Evolutionary conservation across 2,888 invertebrate species (phyloP).

Genomic region (Platerodrilus igneus): DNA sequence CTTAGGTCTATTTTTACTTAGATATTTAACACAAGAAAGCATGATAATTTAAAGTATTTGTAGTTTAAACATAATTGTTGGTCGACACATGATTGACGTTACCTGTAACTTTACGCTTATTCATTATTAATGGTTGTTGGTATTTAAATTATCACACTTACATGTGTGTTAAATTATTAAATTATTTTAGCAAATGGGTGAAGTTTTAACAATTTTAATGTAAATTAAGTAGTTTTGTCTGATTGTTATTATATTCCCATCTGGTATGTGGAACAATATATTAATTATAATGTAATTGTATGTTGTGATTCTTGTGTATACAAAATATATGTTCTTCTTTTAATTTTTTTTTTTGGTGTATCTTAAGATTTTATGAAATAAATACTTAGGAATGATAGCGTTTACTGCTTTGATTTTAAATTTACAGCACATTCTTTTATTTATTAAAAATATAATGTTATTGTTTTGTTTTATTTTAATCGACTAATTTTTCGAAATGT

Average conservation of each 20-base stretch:
- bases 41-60: too few relatives aligned
- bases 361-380: too few relatives aligned
- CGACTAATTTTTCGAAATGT: too few relatives aligned
- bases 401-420: too few relatives aligned
- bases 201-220: conserved; percentile 18
- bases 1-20: neutral
- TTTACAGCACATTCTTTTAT: too few relatives aligned
- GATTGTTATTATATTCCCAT: conserved; percentile 45
- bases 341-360: conserved; percentile 8
- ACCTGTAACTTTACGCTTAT: too few relatives aligned
- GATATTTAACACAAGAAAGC: too few relatives aligned
- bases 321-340: conserved; percentile 38
- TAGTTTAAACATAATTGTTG: too few relatives aligned
- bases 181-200: conserved; percentile 16
- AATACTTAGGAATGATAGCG: too few relatives aligned
- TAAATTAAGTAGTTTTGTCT: conserved; percentile 32
- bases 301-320: conserved; percentile 46
- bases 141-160: neutral
- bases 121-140: neutral
- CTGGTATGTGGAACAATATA: conserved; percentile 49
- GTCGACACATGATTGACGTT: too few relatives aligned
- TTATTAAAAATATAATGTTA: too few relatives aligned
- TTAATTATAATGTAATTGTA: conserved; percentile 40
- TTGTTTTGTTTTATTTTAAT: too few relatives aligned
- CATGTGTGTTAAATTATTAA: conserved; percentile 2